Evolutionary conservation across 2,797 vertebrate species (phyloP), one percentile per base, ranked within the genome.

Genomic region (Cetoscarus ocellatus): DNA sequence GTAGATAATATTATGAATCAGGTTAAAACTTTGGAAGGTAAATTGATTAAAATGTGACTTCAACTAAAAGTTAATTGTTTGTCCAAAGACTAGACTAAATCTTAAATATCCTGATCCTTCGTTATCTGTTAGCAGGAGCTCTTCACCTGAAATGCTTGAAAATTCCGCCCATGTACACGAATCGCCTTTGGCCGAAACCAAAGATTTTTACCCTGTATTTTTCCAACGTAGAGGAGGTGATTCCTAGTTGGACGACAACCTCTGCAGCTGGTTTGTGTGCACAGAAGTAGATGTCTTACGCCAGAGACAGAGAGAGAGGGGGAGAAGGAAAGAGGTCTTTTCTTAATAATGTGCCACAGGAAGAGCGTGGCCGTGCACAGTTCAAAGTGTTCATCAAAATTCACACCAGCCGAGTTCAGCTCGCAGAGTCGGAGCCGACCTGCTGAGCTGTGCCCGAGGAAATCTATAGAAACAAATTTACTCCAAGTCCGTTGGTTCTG

Each of bases 391-490:
- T 85, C 77, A 85, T 89, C 71, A 79, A 73, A 84, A 89, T 89
- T 86, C 79, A 81, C 69, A 85, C 66, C 79, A 38, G 10, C 43
- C 17, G 7, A 64, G 66, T 80, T 82, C 70, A 55, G 73, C 62
- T 80, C 48, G 72, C 77, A 67, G 70, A 17, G 54, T 59, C 5
- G 7, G 59, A 65, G 52, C 60, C 72, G 49, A 83, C 78, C 79
- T 84, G 79, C 88, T 83, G 87, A 90, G 83, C 86, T 64, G 75
- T 64, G 78, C 83, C 72, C 73, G 67, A 82, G 66, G 82, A 88
- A 89, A 89, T 89, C 89, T 86, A 91, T 88, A 81, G 79, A 79
- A 86, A 89, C 84, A 86, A 85, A 88, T 87, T 82, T 80, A 86
- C 82, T 91, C 69, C 48, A 65, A 67, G 80, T 77, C 66, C 79